Conservation (phyloP, 2,888 invertebrate species). For the Trissolcus brochymenae region DNA sequence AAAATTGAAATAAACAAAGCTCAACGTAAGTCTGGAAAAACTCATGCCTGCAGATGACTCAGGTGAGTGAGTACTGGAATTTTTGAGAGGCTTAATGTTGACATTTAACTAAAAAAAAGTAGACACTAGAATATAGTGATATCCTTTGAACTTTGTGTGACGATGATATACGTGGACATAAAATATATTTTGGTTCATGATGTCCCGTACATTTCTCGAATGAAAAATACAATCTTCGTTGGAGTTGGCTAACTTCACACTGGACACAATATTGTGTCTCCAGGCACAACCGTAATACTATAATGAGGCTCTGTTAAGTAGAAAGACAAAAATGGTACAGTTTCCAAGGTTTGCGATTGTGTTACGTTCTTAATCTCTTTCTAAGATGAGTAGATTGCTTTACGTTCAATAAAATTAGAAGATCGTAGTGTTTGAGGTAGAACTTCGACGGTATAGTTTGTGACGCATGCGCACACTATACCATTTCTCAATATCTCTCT, state of each 20-base stretch:
- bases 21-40: conserved; percentile 66
- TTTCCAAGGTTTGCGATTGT: conserved; percentile 37
- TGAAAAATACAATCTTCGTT: conserved; percentile 39
- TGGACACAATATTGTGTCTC: conserved; percentile 34
- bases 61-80: conserved; percentile 73
- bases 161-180: conserved; percentile 21
- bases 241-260: conserved; percentile 39
- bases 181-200: conserved; percentile 30
- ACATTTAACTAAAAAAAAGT: conserved; percentile 50
- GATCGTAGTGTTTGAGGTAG: too few relatives aligned
- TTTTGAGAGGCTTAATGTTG: conserved; percentile 61
- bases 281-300: conserved; percentile 18
- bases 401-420: too few relatives aligned
- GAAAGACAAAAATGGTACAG: conserved; percentile 24
- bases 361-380: conserved; percentile 34
- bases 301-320: conserved; percentile 21
- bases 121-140: conserved; percentile 57
- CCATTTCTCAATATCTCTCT: too few relatives aligned
- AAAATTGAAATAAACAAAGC: conserved; percentile 35
- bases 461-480: too few relatives aligned
- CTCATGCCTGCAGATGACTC: conserved; percentile 73
- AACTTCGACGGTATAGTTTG: neutral
- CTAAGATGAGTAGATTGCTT: neutral
- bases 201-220: conserved; percentile 27
- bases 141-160: conserved; percentile 32